Conservation (phyloP, 2,888 invertebrate genomes). For the Drosophila parthenogenetica region DNA sequence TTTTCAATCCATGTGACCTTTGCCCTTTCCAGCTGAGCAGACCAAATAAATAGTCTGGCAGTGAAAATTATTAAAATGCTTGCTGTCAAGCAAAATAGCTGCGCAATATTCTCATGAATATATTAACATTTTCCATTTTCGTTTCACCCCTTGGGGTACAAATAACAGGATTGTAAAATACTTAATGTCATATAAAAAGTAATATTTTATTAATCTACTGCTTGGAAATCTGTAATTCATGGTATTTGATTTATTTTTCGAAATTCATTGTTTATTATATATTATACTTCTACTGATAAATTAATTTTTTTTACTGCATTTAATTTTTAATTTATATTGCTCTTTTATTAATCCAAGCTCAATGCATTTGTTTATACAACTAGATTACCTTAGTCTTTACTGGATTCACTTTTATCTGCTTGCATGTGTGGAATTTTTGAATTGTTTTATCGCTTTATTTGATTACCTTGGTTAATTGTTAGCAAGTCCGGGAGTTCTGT, state of each 20-base stretch:
- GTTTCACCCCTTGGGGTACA: not conserved
- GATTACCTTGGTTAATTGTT: conserved; percentile 46
- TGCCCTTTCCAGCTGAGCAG: conserved; percentile 7
- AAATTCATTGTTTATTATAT: no score
- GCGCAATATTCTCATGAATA: conserved; percentile 10
- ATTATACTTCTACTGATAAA: not conserved
- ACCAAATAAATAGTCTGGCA: conserved; percentile 11
- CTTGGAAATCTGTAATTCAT: not conserved
- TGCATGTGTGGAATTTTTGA: conserved; percentile 9
- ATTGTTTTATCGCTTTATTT: conserved; percentile 38
- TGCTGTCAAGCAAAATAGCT: conserved; percentile 5
- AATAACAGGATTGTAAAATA: not conserved
- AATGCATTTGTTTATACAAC: not conserved
- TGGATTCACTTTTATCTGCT: conserved; percentile 5
- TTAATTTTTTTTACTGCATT: not conserved
- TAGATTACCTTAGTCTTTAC: not conserved
- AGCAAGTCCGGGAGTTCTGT: conserved; percentile 19
- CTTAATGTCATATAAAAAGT: not conserved
- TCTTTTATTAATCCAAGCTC: not conserved
- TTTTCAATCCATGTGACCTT: conserved; percentile 13
- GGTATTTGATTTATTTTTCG: no score
- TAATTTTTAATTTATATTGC: not conserved
- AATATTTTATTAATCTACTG: conserved; percentile 3
- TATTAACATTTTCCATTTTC: conserved; percentile 3
- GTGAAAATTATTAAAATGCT: conserved; percentile 12